Evolutionary conservation across 2,797 vertebrate genomes (phyloP).

Genomic region (Chiroxiphia lanceolata): DNA sequence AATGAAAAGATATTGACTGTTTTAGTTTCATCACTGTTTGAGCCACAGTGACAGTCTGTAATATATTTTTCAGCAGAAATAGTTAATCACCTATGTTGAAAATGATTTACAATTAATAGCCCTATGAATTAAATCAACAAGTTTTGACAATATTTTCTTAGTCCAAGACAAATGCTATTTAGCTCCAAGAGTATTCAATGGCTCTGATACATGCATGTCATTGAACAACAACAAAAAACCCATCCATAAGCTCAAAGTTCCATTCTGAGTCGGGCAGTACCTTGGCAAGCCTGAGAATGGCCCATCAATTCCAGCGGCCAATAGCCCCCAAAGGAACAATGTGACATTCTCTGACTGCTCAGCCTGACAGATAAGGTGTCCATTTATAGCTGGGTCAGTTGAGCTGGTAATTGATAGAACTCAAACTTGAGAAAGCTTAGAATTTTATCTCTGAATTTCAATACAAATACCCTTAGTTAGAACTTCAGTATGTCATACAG

Average conservation of each 20-base stretch:
- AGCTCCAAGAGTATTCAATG: background rate
- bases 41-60: background rate
- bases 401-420: background rate
- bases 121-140: background rate
- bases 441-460: background rate
- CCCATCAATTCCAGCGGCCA: background rate
- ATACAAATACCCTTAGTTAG: fast-evolving
- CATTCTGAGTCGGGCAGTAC: background rate
- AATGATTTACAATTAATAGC: background rate
- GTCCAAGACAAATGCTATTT: background rate
- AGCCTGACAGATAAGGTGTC: background rate
- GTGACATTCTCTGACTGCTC: background rate
- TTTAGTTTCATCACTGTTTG: background rate
- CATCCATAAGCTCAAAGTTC: background rate
- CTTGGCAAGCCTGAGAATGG: background rate
- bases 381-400: background rate
- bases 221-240: background rate
- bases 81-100: background rate
- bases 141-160: background rate
- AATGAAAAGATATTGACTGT: background rate
- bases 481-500: background rate
- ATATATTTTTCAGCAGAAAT: background rate
- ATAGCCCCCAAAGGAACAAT: background rate
- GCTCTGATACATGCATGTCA: background rate
- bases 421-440: background rate